Evolutionary conservation across 2,888 invertebrate genomes (phyloP).

Genomic region (Pseudeuparius sepicola): DNA sequence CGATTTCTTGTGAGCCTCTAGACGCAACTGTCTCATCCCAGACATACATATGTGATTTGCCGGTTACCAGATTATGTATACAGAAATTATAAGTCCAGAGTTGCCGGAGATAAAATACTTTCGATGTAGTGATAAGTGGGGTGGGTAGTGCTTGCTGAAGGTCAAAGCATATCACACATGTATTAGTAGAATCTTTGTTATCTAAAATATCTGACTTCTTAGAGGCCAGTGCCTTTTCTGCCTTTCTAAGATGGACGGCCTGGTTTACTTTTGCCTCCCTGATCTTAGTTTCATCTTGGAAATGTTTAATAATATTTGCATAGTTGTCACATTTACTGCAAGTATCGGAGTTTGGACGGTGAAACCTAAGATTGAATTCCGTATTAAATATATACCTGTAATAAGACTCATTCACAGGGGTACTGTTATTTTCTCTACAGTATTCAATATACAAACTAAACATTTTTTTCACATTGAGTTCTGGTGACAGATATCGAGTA

Average conservation of each 20-base stretch:
- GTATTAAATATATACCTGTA: slow-evolving; percentile 11
- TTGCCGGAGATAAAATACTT: slow-evolving; percentile 14
- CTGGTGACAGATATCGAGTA: too few relatives aligned
- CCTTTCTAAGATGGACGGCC: slow-evolving; percentile 7
- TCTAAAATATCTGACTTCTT: slow-evolving; percentile 11
- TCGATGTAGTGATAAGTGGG: slow-evolving; percentile 16
- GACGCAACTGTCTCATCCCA: slow-evolving; percentile 22
- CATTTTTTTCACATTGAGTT: slow-evolving; percentile 8
- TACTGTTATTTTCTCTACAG: slow-evolving; percentile 5
- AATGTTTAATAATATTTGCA: slow-evolving; percentile 11
- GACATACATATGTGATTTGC: slow-evolving; percentile 21
- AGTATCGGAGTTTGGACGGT: slow-evolving; percentile 11
- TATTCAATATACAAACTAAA: slow-evolving; percentile 4
- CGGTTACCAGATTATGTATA: slow-evolving; percentile 19
- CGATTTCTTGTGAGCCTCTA: slow-evolving; percentile 22
- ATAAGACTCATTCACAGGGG: slow-evolving; percentile 10
- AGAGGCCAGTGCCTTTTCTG: slow-evolving; percentile 7
- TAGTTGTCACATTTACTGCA: slow-evolving; percentile 6
- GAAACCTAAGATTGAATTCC: too few relatives aligned
- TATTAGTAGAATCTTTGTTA: slow-evolving; percentile 9
- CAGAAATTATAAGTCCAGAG: slow-evolving; percentile 24
- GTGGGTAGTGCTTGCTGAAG: slow-evolving; percentile 23
- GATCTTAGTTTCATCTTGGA: slow-evolving; percentile 10
- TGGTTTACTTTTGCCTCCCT: slow-evolving; percentile 5
- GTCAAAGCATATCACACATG: slow-evolving; percentile 18